These are phyloP conservation scores for Ciconia nigra DNA, from an alignment of 2,797 vertebrate species.

Conservation along the genomic window DNA sequence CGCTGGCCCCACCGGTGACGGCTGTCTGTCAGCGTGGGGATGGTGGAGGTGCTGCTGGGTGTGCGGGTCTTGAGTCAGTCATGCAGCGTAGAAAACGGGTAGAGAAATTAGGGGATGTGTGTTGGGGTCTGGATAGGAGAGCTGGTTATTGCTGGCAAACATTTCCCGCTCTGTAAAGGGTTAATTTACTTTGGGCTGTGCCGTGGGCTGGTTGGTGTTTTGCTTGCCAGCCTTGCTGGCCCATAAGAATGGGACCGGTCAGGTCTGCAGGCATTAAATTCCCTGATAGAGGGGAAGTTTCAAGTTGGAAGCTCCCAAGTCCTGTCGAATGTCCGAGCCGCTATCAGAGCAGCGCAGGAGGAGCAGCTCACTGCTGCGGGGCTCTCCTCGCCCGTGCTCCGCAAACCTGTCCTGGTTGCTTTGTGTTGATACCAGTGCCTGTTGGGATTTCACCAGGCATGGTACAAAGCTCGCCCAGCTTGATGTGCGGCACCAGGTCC, in stretches of 20 bases:
- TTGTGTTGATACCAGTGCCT: fast-evolving
- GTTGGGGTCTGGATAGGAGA: fast-evolving
- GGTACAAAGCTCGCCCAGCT: background rate
- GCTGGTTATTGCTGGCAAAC: background rate
- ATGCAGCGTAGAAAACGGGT: fast-evolving
- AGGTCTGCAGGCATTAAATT: background rate
- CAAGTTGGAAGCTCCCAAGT: background rate
- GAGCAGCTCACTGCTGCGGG: fast-evolving
- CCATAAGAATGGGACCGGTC: fast-evolving
- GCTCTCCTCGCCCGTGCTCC: fast-evolving
- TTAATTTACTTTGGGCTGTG: background rate
- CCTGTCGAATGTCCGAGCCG: fast-evolving
- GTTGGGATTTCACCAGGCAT: background rate
- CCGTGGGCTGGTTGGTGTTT: fast-evolving
- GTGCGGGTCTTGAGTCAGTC: fast-evolving
- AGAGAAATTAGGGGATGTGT: fast-evolving
- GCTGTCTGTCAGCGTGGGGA: fast-evolving
- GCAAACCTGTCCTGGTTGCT: background rate
- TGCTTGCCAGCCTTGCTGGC: background rate
- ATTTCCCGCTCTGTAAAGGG: fast-evolving
- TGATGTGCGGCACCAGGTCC: fast-evolving
- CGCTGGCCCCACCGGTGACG: fast-evolving
- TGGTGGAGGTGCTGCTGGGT: fast-evolving
- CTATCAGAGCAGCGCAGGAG: fast-evolving
- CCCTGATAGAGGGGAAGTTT: too few relatives aligned